phyloP scores from a whole-genome alignment of 2,888 invertebrate species.

The Norana najaformis region DNA sequence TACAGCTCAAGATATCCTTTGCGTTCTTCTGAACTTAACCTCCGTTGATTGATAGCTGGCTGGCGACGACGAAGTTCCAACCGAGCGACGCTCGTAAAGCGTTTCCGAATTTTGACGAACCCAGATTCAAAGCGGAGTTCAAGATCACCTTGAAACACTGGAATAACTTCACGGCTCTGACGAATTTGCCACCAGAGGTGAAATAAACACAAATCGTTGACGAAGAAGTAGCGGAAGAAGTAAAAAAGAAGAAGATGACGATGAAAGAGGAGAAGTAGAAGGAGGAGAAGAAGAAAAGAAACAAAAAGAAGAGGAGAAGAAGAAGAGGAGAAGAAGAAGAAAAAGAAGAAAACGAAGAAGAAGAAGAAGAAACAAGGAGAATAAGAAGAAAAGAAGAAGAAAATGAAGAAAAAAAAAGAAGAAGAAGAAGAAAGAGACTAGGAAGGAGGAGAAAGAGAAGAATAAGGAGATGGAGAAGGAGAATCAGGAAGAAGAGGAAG shows the following conservation, averaged over 20 bases:
- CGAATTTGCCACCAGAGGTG: constrained; percentile 82
- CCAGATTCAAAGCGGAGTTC: constrained; percentile 82
- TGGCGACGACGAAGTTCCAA: constrained; percentile 91
- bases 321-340: not conserved
- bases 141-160: constrained; percentile 78
- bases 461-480: too few species aligned
- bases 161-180: constrained; percentile 62
- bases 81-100: constrained; percentile 90
- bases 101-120: constrained; percentile 95
- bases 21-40: too few species aligned
- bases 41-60: constrained; percentile 46
- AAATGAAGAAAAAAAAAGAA: not conserved
- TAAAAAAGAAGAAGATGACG: not conserved
- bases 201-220: constrained; percentile 48
- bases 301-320: not conserved
- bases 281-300: too few species aligned
- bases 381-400: not conserved
- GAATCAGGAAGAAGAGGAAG: too few species aligned
- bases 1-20: too few species aligned
- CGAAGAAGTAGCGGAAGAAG: not conserved
- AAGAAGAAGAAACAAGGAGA: not conserved
- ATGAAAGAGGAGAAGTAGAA: not conserved
- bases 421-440: too few species aligned
- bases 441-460: too few species aligned
- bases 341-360: not conserved